Evolutionary conservation across 2,797 vertebrate genomes (phyloP), one percentile per base, ranked within the genome.

Genomic region (Alca torda): DNA sequence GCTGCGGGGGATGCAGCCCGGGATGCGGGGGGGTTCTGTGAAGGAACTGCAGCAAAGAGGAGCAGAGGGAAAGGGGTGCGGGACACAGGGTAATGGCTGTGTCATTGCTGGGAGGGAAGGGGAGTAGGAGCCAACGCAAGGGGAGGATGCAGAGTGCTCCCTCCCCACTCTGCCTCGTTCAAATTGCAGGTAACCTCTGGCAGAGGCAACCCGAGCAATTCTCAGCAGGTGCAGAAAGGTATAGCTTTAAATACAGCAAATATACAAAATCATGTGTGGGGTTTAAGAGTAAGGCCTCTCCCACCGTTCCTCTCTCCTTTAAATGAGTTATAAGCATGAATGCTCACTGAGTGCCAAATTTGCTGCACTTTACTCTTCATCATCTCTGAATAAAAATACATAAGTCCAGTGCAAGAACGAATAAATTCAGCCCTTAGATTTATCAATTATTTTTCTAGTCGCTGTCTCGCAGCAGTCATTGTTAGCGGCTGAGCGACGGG

Each of bases 41-140:
- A 28, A 39, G 78, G 14, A 87, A 2, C 7, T 25, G 24, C 4
- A 16, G 6, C 45, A 25, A 33, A 70, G 68, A 63, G 20, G 21
- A 92, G 50, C 19, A 10, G 60, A 67, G 8, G 10, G 8, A 35
- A 74, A 53, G 56, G 41, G 13, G 43, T 16, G 15, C 0, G 6
- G 50, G 50, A 4, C 17, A 4, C 26, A 13, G 68, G 13, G 18
- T 18, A 35, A 37, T 2, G 33, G 17, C 39, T 12, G 24, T 16
- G 10, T 0, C 4, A 6, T 11, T 65, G 23, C 72, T 33, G 35
- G 26, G 54, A 63, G 28, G 51, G 4, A 10, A 59, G 16, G 19
- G 31, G 60, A 59, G 9, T 6, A 50, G 1, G 2, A 39, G 11
- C 21, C 57, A n/a, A 7, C 4, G 5, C 0, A 19, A 53, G 57